These are phyloP conservation scores for Halocynthia aurantium DNA, from an alignment of 23 tunicate species.

Conservation along the genomic window DNA sequence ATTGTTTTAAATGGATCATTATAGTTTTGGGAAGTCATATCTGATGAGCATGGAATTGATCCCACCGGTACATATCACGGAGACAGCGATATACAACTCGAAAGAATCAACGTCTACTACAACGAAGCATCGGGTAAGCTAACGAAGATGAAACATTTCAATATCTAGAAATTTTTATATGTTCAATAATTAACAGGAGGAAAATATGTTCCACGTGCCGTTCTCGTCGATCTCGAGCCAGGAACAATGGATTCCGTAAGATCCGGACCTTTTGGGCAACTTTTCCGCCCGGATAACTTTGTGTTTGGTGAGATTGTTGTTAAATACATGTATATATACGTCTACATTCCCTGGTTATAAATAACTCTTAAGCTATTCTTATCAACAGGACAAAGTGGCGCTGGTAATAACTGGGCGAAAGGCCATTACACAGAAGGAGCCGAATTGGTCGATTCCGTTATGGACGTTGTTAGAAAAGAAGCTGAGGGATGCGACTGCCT, in stretches of 20 bases:
- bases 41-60: conserved; percentile 93
- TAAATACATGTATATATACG: not conserved
- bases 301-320: conserved; percentile 39
- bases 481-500: conserved; percentile 90
- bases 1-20: not conserved
- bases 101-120: conserved; percentile 90
- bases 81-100: conserved; percentile 78
- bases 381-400: conserved; percentile 78
- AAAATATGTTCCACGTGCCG: conserved; percentile 86
- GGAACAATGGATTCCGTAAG: conserved; percentile 96
- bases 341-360: not conserved
- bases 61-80: conserved; percentile 90
- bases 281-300: conserved; percentile 91
- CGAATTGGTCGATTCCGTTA: conserved; percentile 81
- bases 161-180: not conserved
- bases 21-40: conserved; percentile 97
- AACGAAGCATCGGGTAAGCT: conserved; percentile 75
- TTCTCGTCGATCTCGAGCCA: conserved; percentile 88
- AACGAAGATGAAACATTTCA: not conserved
- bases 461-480: conserved; percentile 83
- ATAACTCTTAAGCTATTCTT: not conserved
- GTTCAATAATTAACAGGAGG: conserved; percentile 29
- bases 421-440: conserved; percentile 99
- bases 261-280: conserved; percentile 87
- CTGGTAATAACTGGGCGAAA: conserved; percentile 99